phyloP scores from a whole-genome alignment of 1,140 invertebrate genomes.

The Atta texana region DNA sequence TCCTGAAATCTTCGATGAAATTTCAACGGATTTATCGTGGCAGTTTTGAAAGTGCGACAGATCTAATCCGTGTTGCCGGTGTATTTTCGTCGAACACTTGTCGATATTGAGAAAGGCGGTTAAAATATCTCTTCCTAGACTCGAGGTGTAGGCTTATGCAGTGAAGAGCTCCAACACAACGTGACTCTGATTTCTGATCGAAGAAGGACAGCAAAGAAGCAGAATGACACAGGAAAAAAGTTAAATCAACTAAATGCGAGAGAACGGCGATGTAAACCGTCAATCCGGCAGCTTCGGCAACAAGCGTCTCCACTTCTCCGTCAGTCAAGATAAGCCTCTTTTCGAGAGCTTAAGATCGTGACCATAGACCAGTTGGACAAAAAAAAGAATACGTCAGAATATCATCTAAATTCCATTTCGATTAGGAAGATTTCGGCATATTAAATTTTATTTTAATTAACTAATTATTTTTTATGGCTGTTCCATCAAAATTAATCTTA shows the following conservation, averaged over 20 bases:
- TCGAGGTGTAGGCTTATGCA: conserved; percentile 41
- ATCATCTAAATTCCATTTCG: conserved; percentile 59
- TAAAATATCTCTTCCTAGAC: conserved; percentile 42
- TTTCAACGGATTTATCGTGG: conserved; percentile 57
- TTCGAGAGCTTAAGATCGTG: conserved; percentile 70
- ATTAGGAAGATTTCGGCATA: neutral
- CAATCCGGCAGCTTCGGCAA: conserved; percentile 69
- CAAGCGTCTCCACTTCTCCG: conserved; percentile 62
- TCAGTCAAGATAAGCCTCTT: conserved; percentile 76
- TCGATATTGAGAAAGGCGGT: conserved; percentile 43
- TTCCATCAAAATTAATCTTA: neutral
- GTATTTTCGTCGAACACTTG: conserved; percentile 32
- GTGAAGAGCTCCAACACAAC: neutral
- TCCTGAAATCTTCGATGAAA: conserved; percentile 57
- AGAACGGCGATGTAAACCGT: conserved; percentile 71
- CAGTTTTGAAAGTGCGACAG: conserved; percentile 37
- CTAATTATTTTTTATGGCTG: neutral
- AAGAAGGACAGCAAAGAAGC: neutral
- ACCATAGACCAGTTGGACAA: conserved; percentile 43
- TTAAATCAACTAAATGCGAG: conserved; percentile 68
- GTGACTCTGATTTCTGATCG: conserved; percentile 29
- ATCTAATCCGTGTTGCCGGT: conserved; percentile 51
- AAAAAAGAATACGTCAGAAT: conserved; percentile 5
- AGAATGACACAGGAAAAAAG: conserved; percentile 55
- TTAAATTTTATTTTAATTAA: neutral